Base-by-base conservation (phyloP, 2,113 vertebrate genomes). In the Typhlomys cinereus region DNA sequence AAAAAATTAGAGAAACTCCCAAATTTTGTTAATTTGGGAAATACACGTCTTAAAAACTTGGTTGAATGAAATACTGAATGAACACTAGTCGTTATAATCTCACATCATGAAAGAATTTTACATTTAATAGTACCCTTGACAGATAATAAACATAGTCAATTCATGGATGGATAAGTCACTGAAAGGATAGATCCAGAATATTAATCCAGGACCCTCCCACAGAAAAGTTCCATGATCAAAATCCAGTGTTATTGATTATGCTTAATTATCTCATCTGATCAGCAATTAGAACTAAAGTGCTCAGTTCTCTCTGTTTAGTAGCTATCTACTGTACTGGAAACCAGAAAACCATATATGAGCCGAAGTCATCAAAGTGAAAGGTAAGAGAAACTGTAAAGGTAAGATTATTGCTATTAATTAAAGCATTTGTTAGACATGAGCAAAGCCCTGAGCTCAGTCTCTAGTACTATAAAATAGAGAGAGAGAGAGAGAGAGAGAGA, bases 11-110 rank as follows among this genome's bases (percentile, higher is more conserved):
- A 5, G 14, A 4, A 31, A 34, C 23, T 67, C 20, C 39, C 7
- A n/a, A n/a, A 21, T 87, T 93, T 87, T 85, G 18, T 92, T 75
- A 79, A 69, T 41, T 78, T 69, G 57, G 7, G 15, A 88, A 66
- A 44, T 36, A 59, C 27, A 44, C 14, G 54, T 44, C 39, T 54
- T 23, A n/a, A 84, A 67, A 18, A 13, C 20, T 71, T 80, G 48
- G 14, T 46, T 71, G 34, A 57, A 59, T 85, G n/a, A 74, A 66
- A 75, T 64, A 39, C 31, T 78, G 25, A 91, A 69, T 69, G 21
- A 89, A 74, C 74, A 12, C 21, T 62, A 61, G 46, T 82, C 70
- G 5, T 54, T 92, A 62, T 67, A 62, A 83, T 85, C 34, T 17
- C 85, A 44, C 31, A 3, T 66, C 66, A 70, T 46, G 74, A 14